phyloP scores from a whole-genome alignment of 2,888 invertebrate genomes.

The Perizoma affinitatum region DNA sequence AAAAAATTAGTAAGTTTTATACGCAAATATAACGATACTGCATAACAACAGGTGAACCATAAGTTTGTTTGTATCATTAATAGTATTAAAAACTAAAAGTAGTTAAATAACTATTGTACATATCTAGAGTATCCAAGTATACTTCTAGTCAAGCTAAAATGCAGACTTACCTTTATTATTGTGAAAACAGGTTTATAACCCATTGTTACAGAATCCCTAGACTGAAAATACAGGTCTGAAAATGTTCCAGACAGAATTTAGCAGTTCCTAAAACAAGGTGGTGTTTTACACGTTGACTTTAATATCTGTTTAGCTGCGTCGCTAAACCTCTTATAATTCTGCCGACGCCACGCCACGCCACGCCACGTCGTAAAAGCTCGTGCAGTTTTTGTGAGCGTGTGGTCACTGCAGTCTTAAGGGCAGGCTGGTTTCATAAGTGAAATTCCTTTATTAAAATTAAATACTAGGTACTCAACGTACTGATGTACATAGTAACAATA shows the following conservation, averaged over 20 bases:
- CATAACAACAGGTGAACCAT: too few relatives aligned
- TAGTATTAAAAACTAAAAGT: too few relatives aligned
- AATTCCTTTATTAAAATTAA: neutral
- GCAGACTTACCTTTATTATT: too few relatives aligned
- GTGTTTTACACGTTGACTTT: slow-evolving; percentile 46
- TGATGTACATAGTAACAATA: too few relatives aligned
- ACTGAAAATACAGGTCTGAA: slow-evolving; percentile 7
- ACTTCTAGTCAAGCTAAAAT: too few relatives aligned
- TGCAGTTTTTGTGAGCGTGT: slow-evolving; percentile 78
- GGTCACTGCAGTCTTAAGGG: slow-evolving; percentile 80
- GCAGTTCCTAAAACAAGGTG: slow-evolving; percentile 15
- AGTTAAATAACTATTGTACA: too few relatives aligned
- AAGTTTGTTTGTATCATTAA: too few relatives aligned
- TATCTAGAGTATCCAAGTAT: too few relatives aligned
- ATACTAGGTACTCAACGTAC: neutral
- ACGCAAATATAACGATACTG: too few relatives aligned
- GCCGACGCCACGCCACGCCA: slow-evolving; percentile 45
- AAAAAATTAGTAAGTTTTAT: too few relatives aligned
- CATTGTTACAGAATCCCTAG: neutral
- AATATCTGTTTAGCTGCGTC: slow-evolving; percentile 53
- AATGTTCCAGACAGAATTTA: slow-evolving; percentile 20
- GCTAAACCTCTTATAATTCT: slow-evolving; percentile 73
- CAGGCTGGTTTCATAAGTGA: slow-evolving; percentile 39
- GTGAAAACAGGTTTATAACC: too few relatives aligned
- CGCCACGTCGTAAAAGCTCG: slow-evolving; percentile 67